Conservation (phyloP, 2,797 vertebrate species). For the Choloepus didactylus region DNA sequence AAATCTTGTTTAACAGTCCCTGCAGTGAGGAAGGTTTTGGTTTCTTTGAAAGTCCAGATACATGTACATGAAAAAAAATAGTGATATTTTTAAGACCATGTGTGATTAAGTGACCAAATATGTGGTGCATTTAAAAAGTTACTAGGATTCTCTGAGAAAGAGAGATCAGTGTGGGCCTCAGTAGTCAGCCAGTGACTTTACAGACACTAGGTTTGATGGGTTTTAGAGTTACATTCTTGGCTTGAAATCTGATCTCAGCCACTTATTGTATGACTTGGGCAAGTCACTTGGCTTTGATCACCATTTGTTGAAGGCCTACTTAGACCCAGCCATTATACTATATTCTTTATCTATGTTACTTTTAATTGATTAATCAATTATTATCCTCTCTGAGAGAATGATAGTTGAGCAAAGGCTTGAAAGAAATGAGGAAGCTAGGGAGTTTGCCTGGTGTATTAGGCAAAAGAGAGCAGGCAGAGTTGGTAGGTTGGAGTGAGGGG, state of each 20-base stretch:
- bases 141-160: not conserved
- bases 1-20: not conserved
- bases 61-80: not conserved
- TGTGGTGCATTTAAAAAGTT: constrained; percentile 15
- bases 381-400: not conserved
- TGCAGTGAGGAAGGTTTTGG: not conserved
- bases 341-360: constrained; percentile 32
- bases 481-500: not conserved
- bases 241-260: constrained; percentile 38
- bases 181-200: not conserved
- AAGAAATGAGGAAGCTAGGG: not conserved
- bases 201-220: not conserved
- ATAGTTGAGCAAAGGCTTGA: not conserved
- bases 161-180: not conserved
- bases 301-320: not conserved
- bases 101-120: not conserved
- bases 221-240: constrained; percentile 20
- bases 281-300: not conserved
- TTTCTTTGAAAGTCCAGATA: not conserved
- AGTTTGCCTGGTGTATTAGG: not conserved
- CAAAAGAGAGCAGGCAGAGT: not conserved
- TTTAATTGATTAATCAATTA: not conserved
- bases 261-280: not conserved
- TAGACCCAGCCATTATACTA: not conserved
- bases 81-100: not conserved